Evolutionary conservation across 1,140 invertebrate species (phyloP), one percentile per base, ranked within the genome.

Genomic region (Heliconius hewitsoni): DNA sequence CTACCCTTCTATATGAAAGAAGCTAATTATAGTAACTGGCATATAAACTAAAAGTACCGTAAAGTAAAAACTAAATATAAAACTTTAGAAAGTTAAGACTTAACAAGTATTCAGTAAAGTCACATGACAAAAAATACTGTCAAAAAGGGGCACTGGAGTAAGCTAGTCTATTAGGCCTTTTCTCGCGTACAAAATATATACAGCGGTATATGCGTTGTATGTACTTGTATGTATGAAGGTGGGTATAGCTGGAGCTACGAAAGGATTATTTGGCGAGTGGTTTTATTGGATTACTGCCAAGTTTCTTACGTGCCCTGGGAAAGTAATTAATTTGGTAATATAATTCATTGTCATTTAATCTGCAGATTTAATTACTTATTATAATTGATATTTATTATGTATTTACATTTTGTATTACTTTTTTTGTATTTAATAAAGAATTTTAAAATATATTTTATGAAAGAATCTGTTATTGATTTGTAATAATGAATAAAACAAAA

Each of bases 271-370:
- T 81, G 80, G 80, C 70, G 46, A 72, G 77, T 76, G 80, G 73
- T 78, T 75, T 75, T 81, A 73, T 81, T 81, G 80, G 80, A 66
- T 78, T 79, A 71, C 70, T 72, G 80, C 80, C 80, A 81, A 81
- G 74, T 76, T 81, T 13, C 70, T 57, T 70, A 74, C 73, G 50
- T 74, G 73, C 39, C 27, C 27, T 74, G 46, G 73, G n/a, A 74
- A 34, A 74, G 73, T 74, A 74, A 74, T 74, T 74, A 74, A 50
- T 74, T 74, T 55, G 73, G 18, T 74, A 74, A 74, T 74, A 72
- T 39, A 72, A 72, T 72, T 72, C 37, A 72, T 39, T 72, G 23
- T 72, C 71, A 66, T 66, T 27, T 30, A 66, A 30, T 66, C 60
- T 66, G 60, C 27, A 30, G 60, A 30, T 66, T 66, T 30, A 30